A percentile compares a stretch with the other conserved stretches of the same genome.
Evolutionary conservation across 2,113 vertebrate species (phyloP).

Genomic region (Aramus guarauna): DNA sequence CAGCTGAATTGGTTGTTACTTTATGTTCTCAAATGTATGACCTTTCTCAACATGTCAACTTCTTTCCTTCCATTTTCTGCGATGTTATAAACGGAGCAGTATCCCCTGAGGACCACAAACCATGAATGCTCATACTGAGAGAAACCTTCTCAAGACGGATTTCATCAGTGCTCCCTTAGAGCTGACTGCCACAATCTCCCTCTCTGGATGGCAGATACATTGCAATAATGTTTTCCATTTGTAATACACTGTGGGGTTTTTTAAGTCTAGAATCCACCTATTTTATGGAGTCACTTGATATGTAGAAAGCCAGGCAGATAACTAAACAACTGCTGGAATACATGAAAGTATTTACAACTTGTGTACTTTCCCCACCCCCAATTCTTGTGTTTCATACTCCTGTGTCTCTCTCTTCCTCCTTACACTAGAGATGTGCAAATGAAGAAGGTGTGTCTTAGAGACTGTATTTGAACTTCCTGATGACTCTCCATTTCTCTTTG

Average conservation of each 20-base stretch:
- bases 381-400: not conserved
- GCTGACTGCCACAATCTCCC: not conserved
- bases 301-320: not conserved
- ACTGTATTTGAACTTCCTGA: not conserved
- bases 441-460: not conserved
- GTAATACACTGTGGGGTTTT: not conserved
- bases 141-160: not conserved
- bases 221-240: slow-evolving; percentile 9
- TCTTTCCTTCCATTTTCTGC: not conserved
- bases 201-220: not conserved
- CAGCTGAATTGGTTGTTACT: not conserved
- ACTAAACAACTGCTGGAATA: not conserved
- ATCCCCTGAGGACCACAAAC: not conserved
- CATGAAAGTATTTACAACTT: not conserved
- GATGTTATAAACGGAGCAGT: not conserved
- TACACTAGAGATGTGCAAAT: not conserved
- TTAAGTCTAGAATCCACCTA: not conserved
- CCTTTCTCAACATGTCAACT: not conserved
- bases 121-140: not conserved
- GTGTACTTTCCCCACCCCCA: not conserved
- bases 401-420: not conserved
- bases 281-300: not conserved
- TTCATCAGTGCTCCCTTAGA: not conserved
- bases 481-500: not conserved
- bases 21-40: not conserved